Base-by-base conservation (phyloP, 1,140 invertebrate genomes). In the Palaemon carinicauda region DNA sequence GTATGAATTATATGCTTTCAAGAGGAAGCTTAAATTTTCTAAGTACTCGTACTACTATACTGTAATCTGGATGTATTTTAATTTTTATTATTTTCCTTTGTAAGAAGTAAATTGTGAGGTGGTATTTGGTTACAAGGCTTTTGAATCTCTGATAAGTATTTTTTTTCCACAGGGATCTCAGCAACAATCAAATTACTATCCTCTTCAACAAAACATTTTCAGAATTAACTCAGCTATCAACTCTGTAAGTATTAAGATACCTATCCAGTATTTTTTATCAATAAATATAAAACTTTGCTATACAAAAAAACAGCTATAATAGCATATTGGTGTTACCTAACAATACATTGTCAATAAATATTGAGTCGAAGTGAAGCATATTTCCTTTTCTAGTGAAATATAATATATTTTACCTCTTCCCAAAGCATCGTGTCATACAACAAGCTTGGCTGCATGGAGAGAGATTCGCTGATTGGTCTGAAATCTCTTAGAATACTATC, bases 111-210 rank as follows among this genome's bases (percentile, higher is more conserved):
- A 24, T 27, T 82, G 12, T 24, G 24, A 33, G n/a, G n/a, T n/a
- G n/a, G n/a, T n/a, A n/a, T n/a, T n/a, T n/a, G n/a, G n/a, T n/a
- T n/a, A n/a, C n/a, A n/a, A n/a, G n/a, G n/a, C n/a, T n/a, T n/a
- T n/a, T n/a, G n/a, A 50, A 83, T 15, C 29, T n/a, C 19, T 86
- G 12, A 14, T 24, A 0, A 31, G 31, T 15, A 65, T 90, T 90
- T 91, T 90, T 90, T 90, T 91, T 90, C 92, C 93, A 75, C 92
- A 98, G 97, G 89, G 98, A 99, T 92, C 93, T 99, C 82, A 99
- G 98, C 92, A 98, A 99, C 92, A 99, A 99, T 92, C 94, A 96
- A 91, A 95, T 99, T 88, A 94, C 94, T 65, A 96, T 98, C 89
- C 93, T 99, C 52, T 95, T 97, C 60, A 97, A 98, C 91, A 94